Percentiles rank a stretch among this genome's conserved stretches.
phyloP scores from a whole-genome alignment of 1,140 invertebrate species.

The Arion vulgaris region DNA sequence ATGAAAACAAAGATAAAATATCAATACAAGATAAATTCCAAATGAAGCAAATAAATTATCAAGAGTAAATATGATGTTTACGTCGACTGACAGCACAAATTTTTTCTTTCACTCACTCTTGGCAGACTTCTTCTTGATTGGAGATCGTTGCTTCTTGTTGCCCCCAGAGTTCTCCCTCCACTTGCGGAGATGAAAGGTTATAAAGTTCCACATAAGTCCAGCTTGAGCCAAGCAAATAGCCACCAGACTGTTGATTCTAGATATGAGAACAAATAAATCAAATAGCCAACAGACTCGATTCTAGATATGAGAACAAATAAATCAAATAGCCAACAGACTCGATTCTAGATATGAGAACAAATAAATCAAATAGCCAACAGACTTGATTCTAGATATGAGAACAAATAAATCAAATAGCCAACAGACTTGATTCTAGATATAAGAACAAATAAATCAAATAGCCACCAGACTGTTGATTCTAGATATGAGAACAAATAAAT shows the following conservation, averaged over 20 bases:
- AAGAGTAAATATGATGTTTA: background rate
- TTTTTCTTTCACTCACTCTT: conserved; percentile 75
- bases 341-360: too few species aligned
- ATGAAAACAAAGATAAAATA: too few species aligned
- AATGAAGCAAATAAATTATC: background rate
- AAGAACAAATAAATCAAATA: too few species aligned
- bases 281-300: too few species aligned
- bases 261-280: background rate
- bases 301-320: too few species aligned
- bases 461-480: conserved; percentile 80
- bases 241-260: conserved; percentile 79
- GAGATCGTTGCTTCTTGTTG: conserved; percentile 71
- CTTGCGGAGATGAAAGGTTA: conserved; percentile 85
- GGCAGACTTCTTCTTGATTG: conserved; percentile 76
- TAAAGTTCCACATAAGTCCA: conserved; percentile 92
- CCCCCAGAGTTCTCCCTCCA: conserved; percentile 78
- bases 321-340: too few species aligned
- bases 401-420: too few species aligned
- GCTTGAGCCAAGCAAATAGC: conserved; percentile 85
- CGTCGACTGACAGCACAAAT: conserved; percentile 12
- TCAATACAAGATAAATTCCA: background rate
- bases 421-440: too few species aligned
- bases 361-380: too few species aligned
- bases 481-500: background rate
- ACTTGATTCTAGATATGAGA: too few species aligned